These are phyloP conservation scores for Uria aalge DNA, from an alignment of 2,113 vertebrate genomes.

Conservation along the genomic window DNA sequence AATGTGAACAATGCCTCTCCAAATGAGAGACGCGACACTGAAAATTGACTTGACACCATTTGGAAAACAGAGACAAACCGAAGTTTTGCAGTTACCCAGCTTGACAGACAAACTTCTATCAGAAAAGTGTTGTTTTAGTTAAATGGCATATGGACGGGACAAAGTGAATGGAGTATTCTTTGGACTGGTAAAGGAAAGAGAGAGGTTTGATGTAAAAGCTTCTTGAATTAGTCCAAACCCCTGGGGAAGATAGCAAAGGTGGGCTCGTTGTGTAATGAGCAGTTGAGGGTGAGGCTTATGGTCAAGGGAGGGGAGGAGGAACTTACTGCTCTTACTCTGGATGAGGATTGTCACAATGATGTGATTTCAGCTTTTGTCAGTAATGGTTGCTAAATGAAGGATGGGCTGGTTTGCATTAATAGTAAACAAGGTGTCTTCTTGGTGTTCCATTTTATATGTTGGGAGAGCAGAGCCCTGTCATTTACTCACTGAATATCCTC, in stretches of 20 bases:
- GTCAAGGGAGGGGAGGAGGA: background rate
- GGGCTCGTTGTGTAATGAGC: background rate
- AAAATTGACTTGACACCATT: background rate
- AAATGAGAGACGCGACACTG: rapidly evolving
- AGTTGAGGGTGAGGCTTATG: background rate
- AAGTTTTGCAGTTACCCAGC: background rate
- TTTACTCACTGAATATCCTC: background rate
- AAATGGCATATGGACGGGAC: background rate
- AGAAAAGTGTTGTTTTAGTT: background rate
- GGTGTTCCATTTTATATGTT: background rate
- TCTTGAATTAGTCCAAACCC: background rate
- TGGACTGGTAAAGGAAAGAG: background rate
- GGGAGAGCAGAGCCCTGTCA: background rate
- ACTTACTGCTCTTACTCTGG: background rate
- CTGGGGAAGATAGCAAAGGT: background rate
- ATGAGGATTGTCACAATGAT: background rate
- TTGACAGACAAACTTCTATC: background rate
- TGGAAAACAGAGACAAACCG: background rate
- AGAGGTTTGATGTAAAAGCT: background rate
- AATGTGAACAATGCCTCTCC: background rate
- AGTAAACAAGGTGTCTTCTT: background rate
- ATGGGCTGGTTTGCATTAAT: background rate
- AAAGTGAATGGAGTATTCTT: background rate
- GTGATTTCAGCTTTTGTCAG: background rate
- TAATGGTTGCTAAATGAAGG: background rate